Percentiles rank a stretch among this genome's conserved stretches.
phyloP scores from a whole-genome alignment of 2,113 vertebrate species.

The Grammomys dolichurus region DNA sequence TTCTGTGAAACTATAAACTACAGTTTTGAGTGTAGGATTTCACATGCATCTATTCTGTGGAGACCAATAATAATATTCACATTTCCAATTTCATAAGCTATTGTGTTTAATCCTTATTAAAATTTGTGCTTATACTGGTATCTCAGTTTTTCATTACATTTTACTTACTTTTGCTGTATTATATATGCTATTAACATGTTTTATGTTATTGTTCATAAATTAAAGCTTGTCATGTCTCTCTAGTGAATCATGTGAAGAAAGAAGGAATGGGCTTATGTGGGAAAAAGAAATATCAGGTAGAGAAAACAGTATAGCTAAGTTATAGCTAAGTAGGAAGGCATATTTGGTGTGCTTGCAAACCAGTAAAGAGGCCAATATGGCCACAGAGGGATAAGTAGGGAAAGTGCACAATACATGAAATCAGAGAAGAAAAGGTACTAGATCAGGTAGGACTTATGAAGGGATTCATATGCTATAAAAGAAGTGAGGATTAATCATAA shows the following conservation, averaged over 20 bases:
- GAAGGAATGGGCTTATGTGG: neutral
- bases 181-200: neutral
- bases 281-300: neutral
- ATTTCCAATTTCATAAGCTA: neutral
- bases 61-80: neutral
- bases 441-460: neutral
- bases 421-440: conserved; percentile 11
- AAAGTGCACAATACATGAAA: neutral
- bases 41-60: neutral
- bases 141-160: conserved; percentile 17
- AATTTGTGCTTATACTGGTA: neutral
- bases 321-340: neutral
- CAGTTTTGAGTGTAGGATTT: neutral
- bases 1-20: neutral
- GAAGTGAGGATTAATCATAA: conserved; percentile 2
- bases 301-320: neutral
- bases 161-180: neutral
- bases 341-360: neutral
- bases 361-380: neutral
- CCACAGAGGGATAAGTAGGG: neutral
- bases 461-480: neutral
- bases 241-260: neutral
- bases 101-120: neutral
- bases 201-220: conserved; percentile 1
- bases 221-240: neutral